Evolutionary conservation across 2,888 invertebrate species (phyloP), one percentile per base, ranked within the genome.

Genomic region (Platerodrilus igneus): DNA sequence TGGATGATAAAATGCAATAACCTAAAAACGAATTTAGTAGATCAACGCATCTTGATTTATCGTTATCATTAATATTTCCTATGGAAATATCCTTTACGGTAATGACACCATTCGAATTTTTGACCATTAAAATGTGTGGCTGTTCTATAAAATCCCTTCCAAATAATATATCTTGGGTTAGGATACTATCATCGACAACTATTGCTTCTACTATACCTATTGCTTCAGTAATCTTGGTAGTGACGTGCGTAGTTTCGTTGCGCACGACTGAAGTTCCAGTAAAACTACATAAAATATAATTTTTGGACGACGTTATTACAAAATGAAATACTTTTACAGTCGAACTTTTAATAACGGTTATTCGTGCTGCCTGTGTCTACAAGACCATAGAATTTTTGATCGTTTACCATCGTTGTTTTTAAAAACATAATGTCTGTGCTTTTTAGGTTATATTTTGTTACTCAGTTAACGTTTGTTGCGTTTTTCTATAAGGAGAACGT

Each of bases 131-230:
- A 14, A 35, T 10, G 8, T 35, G 26, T 2, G n/a, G 17, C 25
- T 33, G 34, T 10, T 34, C 15, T 9, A 39, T n/a, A 22, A 27
- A 39, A 20, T 39, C 33, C 2, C 20, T n/a, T n/a, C 34, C 33
- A 14, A 39, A 11, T 17, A 39, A 34, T 7, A 26, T 9, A 14
- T 34, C 21, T 22, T 39, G 15, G 7, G 17, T 19, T n/a, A 33
- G 13, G 9, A 10, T 3, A 7, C 7, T 17, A 15, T 20, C 25
- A 6, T n/a, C 19, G n/a, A 27, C 8, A 14, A 39, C 22, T 2
- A 39, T 32, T 14, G 13, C 27, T 11, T 20, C 13, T 3, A 39
- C 28, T 4, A n/a, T n/a, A 6, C 27, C 33, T 6, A 10, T 21
- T 2, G 18, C 39, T 7, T 29, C 28, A 15, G 21, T 28, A 10